phyloP scores from a whole-genome alignment of 2,113 vertebrate genomes.

The Scartelaos histophorus region DNA sequence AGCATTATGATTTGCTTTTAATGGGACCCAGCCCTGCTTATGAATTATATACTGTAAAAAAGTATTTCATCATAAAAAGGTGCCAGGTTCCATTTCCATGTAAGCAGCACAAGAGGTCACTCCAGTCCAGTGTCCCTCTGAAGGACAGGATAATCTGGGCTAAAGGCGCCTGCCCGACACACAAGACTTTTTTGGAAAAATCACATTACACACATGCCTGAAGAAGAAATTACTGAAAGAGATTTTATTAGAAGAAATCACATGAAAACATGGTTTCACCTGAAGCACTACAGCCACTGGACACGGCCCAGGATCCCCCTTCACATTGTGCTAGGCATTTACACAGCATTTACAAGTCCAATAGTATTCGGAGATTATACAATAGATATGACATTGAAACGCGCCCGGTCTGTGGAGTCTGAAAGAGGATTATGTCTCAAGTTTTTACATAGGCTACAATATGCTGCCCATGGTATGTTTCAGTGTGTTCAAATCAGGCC shows the following conservation, averaged over 20 bases:
- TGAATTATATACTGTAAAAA: no score
- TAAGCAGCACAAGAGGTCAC: no score
- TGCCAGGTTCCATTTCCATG: no score
- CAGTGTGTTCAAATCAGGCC: background rate
- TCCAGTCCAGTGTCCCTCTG: no score
- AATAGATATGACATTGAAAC: background rate
- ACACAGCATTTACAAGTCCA: background rate
- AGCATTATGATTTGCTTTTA: no score
- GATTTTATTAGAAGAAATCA: slow-evolving; percentile 47
- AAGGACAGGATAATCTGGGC: no score
- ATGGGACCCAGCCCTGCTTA: no score
- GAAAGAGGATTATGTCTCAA: background rate
- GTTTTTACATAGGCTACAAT: background rate
- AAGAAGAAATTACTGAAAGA: background rate
- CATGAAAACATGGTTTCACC: slow-evolving; percentile 25
- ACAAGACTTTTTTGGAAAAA: background rate
- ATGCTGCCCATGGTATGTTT: background rate
- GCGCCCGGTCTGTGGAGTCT: background rate
- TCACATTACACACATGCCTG: background rate
- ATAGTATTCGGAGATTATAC: background rate
- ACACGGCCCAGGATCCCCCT: background rate
- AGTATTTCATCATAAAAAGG: no score
- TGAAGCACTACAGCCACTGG: slow-evolving; percentile 33
- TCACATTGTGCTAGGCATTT: background rate
- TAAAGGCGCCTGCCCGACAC: background rate